Evolutionary conservation across 2,888 invertebrate species (phyloP).

Genomic region (Drosophila merina): DNA sequence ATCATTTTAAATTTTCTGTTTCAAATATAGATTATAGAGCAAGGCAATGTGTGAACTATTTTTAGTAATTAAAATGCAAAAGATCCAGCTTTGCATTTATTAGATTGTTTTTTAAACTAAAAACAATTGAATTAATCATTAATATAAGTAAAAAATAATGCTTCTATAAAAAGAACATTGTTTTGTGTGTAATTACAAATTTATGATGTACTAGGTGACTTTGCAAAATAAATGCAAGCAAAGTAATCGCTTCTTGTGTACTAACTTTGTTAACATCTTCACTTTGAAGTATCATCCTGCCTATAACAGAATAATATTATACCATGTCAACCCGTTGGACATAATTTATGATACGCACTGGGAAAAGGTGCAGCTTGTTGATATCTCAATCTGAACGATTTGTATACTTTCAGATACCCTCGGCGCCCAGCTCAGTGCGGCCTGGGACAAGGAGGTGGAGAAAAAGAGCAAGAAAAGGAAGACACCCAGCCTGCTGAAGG

Average conservation of each 20-base stretch:
- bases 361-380: constrained; percentile 24
- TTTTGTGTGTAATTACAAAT: no score
- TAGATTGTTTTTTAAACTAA: background rate
- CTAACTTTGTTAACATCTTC: constrained; percentile 6
- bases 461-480: constrained; percentile 80
- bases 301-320: constrained; percentile 1
- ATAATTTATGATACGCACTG: constrained; percentile 19
- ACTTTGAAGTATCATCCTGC: constrained; percentile 11
- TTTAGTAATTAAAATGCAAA: no score
- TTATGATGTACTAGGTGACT: background rate
- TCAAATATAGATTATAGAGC: no score
- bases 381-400: constrained; percentile 29
- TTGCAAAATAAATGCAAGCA: background rate
- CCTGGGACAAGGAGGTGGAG: constrained; percentile 86
- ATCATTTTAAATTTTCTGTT: background rate
- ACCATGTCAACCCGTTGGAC: constrained; percentile 5
- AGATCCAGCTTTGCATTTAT: background rate
- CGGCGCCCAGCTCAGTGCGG: constrained; percentile 86
- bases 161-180: background rate
- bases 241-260: background rate
- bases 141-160: no score
- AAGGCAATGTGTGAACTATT: no score
- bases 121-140: background rate
- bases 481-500: constrained; percentile 84
- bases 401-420: constrained; percentile 81